A percentile compares a stretch with the other conserved stretches of the same genome.
These are phyloP conservation scores for Eira barbara DNA, from an alignment of 2,113 vertebrate species.

Conservation along the genomic window DNA sequence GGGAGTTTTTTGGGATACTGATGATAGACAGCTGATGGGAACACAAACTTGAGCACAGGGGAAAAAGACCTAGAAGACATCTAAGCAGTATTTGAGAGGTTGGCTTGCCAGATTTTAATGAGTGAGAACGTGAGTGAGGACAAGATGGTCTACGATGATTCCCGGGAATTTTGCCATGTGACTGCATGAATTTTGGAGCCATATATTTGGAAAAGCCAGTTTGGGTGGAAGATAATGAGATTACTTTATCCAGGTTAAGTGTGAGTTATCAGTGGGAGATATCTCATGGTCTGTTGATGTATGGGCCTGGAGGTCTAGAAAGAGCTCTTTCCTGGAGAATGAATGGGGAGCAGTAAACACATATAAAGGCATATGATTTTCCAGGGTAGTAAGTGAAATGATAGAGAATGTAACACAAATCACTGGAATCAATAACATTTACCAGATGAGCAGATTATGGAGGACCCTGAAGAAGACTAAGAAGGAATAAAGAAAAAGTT, in stretches of 20 bases:
- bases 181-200: neutral
- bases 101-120: neutral
- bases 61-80: neutral
- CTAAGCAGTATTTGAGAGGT: neutral
- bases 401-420: neutral
- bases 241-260: neutral
- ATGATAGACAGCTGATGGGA: neutral
- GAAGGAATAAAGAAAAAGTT: neutral
- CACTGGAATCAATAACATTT: neutral
- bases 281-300: neutral
- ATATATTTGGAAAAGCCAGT: neutral
- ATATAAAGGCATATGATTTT: neutral
- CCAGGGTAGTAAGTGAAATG: neutral
- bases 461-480: neutral
- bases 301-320: neutral
- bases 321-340: slow-evolving; percentile 14
- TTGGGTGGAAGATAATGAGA: neutral
- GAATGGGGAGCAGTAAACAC: neutral
- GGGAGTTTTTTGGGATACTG: neutral
- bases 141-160: neutral
- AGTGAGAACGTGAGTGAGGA: neutral
- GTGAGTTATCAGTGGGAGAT: neutral
- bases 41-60: neutral
- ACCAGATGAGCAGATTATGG: neutral
- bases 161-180: neutral